Base-by-base conservation (phyloP, 1,140 invertebrate species). In the Thereuonema tuberculata region DNA sequence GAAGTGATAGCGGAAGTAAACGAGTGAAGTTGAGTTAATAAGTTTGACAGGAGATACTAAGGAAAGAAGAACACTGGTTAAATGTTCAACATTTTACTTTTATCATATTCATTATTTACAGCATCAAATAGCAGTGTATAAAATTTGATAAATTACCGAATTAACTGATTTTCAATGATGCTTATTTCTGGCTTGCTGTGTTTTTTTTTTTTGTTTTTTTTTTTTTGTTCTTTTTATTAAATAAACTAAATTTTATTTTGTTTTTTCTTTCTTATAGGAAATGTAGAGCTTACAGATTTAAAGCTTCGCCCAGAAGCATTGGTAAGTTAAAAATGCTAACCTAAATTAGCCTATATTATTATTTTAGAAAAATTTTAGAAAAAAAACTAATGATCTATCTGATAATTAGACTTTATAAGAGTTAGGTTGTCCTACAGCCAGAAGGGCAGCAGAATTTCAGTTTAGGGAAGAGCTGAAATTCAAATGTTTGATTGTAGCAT, bases 231-330 rank as follows among this genome's bases (percentile, higher is more conserved):
- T 55, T 12, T 55, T 14, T 55, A 2, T 28, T 55, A 25, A 55
- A 24, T 55, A 12, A 26, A 55, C 3, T 27, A 12, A 26, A 17
- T 55, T 55, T 5, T 55, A 26, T 55, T 26, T 55, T 55, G 25
- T 55, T 27, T 55, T 55, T 55, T 26, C 28, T 28, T 5, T 15
- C 21, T 28, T 29, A 14, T 61, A 74, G 72, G 72, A 14, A 67
- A 85, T 65, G 84, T 87, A 12, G 84, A 84, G 67, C 76, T 90
- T 17, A 82, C 78, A 25, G 84, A 89, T 69, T 73, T 89, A 20
- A 84, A 83, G 71, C 73, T 90, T 9, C 85, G 85, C 71, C 81
- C 85, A 27, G 86, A 89, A 73, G 86, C 86, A 61, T 68, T 90
- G 78, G 86, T 89, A 76, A 77, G 80, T 74, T 55, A n/a, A n/a